Evolutionary conservation across 92 coral and sea anemone species (phyloP).

Genomic region (Nematostella vectensis): DNA sequence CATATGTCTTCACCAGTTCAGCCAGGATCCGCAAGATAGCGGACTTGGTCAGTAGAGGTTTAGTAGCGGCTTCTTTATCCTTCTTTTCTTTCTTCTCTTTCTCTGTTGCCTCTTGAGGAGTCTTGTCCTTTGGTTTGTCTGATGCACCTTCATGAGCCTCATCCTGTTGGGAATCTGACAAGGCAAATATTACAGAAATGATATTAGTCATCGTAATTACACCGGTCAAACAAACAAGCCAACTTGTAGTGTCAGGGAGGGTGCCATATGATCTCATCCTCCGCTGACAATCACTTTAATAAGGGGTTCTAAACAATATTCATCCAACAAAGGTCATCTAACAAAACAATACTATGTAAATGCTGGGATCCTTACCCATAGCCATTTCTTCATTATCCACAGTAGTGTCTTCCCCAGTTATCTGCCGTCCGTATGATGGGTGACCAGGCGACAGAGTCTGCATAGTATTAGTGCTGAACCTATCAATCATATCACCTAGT

Average conservation of each 20-base stretch:
- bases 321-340: no score
- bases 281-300: no score
- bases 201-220: no score
- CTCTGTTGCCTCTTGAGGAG: slow-evolving; percentile 19
- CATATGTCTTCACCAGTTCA: slow-evolving; percentile 88
- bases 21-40: slow-evolving; percentile 74
- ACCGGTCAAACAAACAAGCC: no score
- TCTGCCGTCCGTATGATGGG: slow-evolving; percentile 83
- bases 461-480: slow-evolving; percentile 53
- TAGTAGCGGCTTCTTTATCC: slow-evolving; percentile 37
- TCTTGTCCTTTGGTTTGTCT: slow-evolving; percentile 32
- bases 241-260: no score
- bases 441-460: slow-evolving; percentile 60
- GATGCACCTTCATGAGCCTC: no score
- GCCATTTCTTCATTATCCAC: slow-evolving; percentile 86
- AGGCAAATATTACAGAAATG: no score
- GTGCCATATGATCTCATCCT: no score
- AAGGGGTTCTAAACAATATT: no score
- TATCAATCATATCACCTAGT: slow-evolving; percentile 87
- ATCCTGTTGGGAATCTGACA: slow-evolving; percentile 24
- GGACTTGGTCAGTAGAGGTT: slow-evolving; percentile 80
- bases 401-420: slow-evolving; percentile 76
- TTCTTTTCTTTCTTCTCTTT: slow-evolving; percentile 29
- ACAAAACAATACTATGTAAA: no score
- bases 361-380: slow-evolving; percentile 81